Percentiles rank a stretch among this genome's conserved stretches.
These are phyloP conservation scores for Nudaria mundana DNA, from an alignment of 2,888 invertebrate genomes.

Conservation along the genomic window DNA sequence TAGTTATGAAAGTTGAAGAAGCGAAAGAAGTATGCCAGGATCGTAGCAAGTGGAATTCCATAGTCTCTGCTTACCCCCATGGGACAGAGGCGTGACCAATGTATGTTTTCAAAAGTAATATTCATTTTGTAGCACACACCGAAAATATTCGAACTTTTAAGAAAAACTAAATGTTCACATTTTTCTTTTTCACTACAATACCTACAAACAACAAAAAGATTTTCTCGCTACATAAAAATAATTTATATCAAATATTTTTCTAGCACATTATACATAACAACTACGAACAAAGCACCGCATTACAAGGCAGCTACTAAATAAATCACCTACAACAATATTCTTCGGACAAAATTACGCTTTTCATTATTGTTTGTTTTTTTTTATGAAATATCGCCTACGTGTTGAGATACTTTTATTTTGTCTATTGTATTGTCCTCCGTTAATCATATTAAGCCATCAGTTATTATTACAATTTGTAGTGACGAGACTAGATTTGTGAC, in stretches of 20 bases:
- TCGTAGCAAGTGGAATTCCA: too few relatives aligned
- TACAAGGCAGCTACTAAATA: slow-evolving; percentile 46
- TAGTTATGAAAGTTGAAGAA: too few relatives aligned
- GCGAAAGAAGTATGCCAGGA: too few relatives aligned
- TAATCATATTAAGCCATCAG: slow-evolving; percentile 57
- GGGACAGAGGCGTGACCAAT: too few relatives aligned
- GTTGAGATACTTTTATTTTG: slow-evolving; percentile 57
- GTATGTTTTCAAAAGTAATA: too few relatives aligned
- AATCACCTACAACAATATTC: slow-evolving; percentile 55
- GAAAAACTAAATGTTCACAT: neutral
- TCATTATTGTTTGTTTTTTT: slow-evolving; percentile 63
- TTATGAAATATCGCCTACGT: slow-evolving; percentile 72
- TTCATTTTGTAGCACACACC: neutral
- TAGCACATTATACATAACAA: slow-evolving; percentile 17
- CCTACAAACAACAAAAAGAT: slow-evolving; percentile 8
- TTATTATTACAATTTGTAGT: slow-evolving; percentile 60
- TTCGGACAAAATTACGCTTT: slow-evolving; percentile 55
- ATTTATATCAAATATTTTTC: slow-evolving; percentile 21
- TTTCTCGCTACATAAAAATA: slow-evolving; percentile 10
- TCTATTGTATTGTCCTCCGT: slow-evolving; percentile 59
- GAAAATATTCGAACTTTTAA: neutral
- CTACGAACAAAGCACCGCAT: slow-evolving; percentile 32
- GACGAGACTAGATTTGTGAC: slow-evolving; percentile 31
- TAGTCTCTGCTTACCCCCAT: too few relatives aligned
- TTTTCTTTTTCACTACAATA: too few relatives aligned